Evolutionary conservation across 2,113 vertebrate species (phyloP).

Genomic region (Crotalus tigris): DNA sequence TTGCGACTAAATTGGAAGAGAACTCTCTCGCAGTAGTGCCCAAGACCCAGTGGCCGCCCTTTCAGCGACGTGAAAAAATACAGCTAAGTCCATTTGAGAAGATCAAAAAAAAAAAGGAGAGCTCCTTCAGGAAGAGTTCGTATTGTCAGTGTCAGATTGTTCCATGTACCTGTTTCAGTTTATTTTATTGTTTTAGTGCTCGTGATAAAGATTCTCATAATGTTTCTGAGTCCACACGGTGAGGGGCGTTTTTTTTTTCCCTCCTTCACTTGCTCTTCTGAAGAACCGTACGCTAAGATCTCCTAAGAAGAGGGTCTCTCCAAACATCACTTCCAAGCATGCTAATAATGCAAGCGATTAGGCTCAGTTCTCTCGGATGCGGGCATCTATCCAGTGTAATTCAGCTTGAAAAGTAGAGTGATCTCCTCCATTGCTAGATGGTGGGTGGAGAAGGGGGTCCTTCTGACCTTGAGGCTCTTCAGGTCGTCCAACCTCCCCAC

Average conservation of each 20-base stretch:
- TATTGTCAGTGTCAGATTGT: slow-evolving; percentile 61
- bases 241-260: slow-evolving; percentile 23
- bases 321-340: slow-evolving; percentile 49
- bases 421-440: slow-evolving; percentile 26
- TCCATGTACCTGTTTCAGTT: slow-evolving; percentile 34
- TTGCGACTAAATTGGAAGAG: slow-evolving; percentile 68
- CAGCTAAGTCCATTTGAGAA: slow-evolving; percentile 65
- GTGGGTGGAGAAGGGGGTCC: slow-evolving; percentile 33
- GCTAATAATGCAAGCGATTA: slow-evolving; percentile 19
- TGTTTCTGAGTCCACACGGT: slow-evolving; percentile 47
- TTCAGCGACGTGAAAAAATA: slow-evolving; percentile 65
- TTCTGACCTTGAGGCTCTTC: slow-evolving; percentile 40
- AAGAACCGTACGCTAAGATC: slow-evolving; percentile 46
- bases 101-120: slow-evolving; percentile 52
- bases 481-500: slow-evolving; percentile 41
- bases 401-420: slow-evolving; percentile 42
- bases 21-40: slow-evolving; percentile 74
- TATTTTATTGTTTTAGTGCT: slow-evolving; percentile 55
- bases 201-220: slow-evolving; percentile 52
- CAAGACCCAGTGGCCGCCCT: slow-evolving; percentile 65
- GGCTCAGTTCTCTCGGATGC: slow-evolving; percentile 49
- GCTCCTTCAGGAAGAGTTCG: slow-evolving; percentile 63
- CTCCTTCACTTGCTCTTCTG: slow-evolving; percentile 41
- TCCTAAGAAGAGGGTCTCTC: slow-evolving; percentile 40
- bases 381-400: slow-evolving; percentile 61